These are phyloP conservation scores for Podilymbus podiceps DNA, from an alignment of 2,113 vertebrate species.

Conservation along the genomic window DNA sequence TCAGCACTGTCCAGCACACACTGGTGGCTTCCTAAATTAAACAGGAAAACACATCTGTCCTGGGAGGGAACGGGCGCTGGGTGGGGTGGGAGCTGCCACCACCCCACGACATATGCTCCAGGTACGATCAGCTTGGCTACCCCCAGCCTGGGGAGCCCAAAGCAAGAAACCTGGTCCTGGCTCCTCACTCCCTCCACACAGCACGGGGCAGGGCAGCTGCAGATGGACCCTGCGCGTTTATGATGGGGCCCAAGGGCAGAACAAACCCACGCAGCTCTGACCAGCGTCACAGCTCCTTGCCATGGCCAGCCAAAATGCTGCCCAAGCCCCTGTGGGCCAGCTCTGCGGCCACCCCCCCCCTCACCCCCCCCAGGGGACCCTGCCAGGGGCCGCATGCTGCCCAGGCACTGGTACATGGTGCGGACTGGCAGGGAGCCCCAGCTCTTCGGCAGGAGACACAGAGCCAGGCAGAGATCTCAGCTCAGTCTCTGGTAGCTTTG, in stretches of 20 bases:
- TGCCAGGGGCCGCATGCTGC: not conserved
- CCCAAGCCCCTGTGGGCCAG: fast-evolving
- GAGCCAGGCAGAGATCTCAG: not conserved
- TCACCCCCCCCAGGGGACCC: fast-evolving
- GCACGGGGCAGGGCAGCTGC: not conserved
- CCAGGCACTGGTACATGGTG: not conserved
- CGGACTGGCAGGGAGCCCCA: not conserved
- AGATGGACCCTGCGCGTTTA: fast-evolving
- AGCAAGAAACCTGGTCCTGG: not conserved
- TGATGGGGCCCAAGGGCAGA: fast-evolving
- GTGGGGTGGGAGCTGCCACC: not conserved
- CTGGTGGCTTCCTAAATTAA: not conserved
- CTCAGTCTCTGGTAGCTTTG: not conserved
- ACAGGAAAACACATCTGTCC: too few species aligned
- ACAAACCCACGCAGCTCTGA: fast-evolving
- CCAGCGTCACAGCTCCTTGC: fast-evolving
- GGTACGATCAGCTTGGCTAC: not conserved
- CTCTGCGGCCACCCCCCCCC: not conserved
- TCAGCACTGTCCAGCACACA: fast-evolving
- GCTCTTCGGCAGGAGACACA: not conserved
- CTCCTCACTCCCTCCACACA: not conserved
- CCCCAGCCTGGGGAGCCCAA: not conserved
- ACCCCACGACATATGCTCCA: too few species aligned
- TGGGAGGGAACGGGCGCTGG: not conserved
- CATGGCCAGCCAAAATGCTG: fast-evolving